A percentile compares a stretch with the other conserved stretches of the same genome.
Conservation (phyloP, 1,140 invertebrate genomes). For the Zaprionus davidi region DNA sequence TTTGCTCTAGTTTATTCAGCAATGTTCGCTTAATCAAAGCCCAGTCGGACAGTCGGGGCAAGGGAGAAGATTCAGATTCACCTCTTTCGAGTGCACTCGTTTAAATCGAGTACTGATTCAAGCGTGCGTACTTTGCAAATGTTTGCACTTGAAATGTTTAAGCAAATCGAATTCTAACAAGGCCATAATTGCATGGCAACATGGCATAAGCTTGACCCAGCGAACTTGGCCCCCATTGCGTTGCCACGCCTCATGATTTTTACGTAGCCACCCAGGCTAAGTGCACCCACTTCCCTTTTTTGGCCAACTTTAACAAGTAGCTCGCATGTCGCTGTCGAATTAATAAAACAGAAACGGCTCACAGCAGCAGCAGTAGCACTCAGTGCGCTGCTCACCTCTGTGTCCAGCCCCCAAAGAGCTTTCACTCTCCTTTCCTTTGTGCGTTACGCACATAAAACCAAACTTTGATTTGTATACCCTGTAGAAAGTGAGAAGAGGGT, state of each 20-base stretch:
- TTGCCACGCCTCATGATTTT: conserved; percentile 27
- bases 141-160: conserved; percentile 56
- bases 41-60: conserved; percentile 59
- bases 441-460: conserved; percentile 60
- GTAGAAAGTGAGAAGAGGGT: neutral
- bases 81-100: conserved; percentile 58
- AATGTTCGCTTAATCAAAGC: conserved; percentile 73
- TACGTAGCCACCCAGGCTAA: conserved; percentile 16
- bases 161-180: conserved; percentile 25
- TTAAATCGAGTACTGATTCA: conserved; percentile 63
- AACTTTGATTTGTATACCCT: conserved; percentile 68
- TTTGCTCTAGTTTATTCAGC: conserved; percentile 55
- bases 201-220: conserved; percentile 20
- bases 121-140: conserved; percentile 52
- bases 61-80: conserved; percentile 27
- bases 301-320: conserved; percentile 47
- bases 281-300: conserved; percentile 33
- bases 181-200: conserved; percentile 35
- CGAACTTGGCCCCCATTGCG: conserved; percentile 4
- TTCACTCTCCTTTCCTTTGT: conserved; percentile 8
- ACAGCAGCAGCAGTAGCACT: conserved; percentile 41
- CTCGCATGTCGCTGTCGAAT: conserved; percentile 71
- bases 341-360: conserved; percentile 68
- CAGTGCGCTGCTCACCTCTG: conserved; percentile 5
- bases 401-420: conserved; percentile 3